Base-by-base conservation (phyloP, 2,888 invertebrate species). In the Hyposoter didymator region DNA sequence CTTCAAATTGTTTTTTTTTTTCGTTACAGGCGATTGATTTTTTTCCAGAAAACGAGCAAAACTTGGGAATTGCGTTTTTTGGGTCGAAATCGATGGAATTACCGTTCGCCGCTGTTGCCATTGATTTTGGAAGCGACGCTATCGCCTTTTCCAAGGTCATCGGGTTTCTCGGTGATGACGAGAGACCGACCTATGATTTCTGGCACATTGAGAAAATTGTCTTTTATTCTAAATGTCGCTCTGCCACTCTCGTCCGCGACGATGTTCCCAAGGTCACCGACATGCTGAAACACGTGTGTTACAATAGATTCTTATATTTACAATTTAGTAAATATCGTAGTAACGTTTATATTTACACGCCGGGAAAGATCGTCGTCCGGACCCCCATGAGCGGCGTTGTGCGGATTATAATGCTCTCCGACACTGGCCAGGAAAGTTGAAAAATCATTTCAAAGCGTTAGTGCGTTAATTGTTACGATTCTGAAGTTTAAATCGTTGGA, bases 141-240 rank as follows among this genome's bases (percentile, higher is more conserved):
- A 3, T 89, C 67, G 0, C 96, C 96, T 75, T 90, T 91, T 0
- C 97, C 97, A 2, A 96, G 91, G 91, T 96, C 96, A 88, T 97
- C 96, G 0, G 93, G 90, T 0, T 94, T 92, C 85, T 96, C 95
- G 0, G 96, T 96, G 5, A 98, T 94, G 0, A 97, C 97, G 66
- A 98, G 94, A 0, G 98, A 97, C 75, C 98, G 95, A 0, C 97
- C 97, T 88, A 97, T 97, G 49, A 97, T 95, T 73, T 97, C 96
- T 88, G 95, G 95, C 66, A 98, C 95, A 93, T 97, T 95, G 10
- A 97, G 87, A 28, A 95, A 88, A 8, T 91, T 93, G 91, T 96
- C 96, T 84, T 95, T 94, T 88, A 96, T 94, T 85, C 96, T 94
- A 92, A 97, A 97, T 82, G 94, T 94, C 43, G 96, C 96, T 90